These are phyloP conservation scores for Phoebastria nigripes DNA, from an alignment of 2,797 vertebrate genomes.

Conservation along the genomic window DNA sequence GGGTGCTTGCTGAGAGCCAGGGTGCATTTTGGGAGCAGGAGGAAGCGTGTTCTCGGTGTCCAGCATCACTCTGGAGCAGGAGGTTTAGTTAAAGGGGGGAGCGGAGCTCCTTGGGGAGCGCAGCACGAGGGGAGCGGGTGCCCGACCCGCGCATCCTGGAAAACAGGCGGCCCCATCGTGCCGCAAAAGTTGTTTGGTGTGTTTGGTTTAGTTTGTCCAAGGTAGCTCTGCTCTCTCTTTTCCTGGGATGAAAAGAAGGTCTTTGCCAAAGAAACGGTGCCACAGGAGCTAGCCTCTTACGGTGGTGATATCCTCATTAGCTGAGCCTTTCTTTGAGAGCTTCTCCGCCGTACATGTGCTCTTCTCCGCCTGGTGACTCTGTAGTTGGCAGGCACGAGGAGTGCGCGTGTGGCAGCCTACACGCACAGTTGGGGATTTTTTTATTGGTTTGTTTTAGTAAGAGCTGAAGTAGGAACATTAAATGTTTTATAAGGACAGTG, in stretches of 20 bases:
- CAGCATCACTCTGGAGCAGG: neutral
- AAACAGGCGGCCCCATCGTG: neutral
- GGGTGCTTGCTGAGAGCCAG: neutral
- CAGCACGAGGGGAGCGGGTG: fast-evolving
- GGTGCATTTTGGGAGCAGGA: neutral
- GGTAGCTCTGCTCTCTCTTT: neutral
- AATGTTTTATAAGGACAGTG: neutral
- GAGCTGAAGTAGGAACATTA: neutral
- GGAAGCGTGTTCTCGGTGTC: neutral
- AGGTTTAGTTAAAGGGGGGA: neutral
- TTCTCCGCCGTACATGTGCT: neutral
- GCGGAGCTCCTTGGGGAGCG: neutral
- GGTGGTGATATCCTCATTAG: neutral
- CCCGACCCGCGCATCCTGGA: fast-evolving
- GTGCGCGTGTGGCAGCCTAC: conserved; percentile 7
- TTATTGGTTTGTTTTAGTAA: conserved; percentile 27
- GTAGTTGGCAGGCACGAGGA: neutral
- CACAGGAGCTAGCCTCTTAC: neutral
- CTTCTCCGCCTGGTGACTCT: neutral
- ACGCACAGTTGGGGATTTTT: neutral
- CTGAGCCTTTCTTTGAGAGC: neutral
- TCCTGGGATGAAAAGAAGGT: neutral
- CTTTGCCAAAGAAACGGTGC: neutral
- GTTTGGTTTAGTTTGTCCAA: neutral
- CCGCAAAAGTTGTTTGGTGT: neutral